Conservation (phyloP, 2,888 invertebrate species). For the Andrena flavipes region DNA sequence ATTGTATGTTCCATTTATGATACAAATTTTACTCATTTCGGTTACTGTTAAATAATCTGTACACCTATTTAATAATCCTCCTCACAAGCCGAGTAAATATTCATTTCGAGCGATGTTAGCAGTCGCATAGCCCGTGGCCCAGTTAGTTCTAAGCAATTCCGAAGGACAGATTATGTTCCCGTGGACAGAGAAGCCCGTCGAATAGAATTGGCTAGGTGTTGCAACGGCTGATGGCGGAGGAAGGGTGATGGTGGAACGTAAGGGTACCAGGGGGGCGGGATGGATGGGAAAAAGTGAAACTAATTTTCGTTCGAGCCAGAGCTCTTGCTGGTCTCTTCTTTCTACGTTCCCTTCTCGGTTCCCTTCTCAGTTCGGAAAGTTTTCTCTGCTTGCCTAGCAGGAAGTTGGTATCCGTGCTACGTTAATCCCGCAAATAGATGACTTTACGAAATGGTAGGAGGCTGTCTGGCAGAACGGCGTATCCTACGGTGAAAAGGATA, state of each 20-base stretch:
- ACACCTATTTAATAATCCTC: slow-evolving; percentile 43
- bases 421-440: slow-evolving; percentile 74
- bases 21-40: no score
- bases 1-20: no score
- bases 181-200: slow-evolving; percentile 60
- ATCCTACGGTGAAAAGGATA: slow-evolving; percentile 71
- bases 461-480: slow-evolving; percentile 62
- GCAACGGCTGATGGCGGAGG: slow-evolving; percentile 8
- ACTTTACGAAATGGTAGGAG: slow-evolving; percentile 71
- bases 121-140: slow-evolving; percentile 42
- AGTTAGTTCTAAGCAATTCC: slow-evolving; percentile 69
- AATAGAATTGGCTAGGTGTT: slow-evolving; percentile 52
- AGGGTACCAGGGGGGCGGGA: slow-evolving; percentile 2
- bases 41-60: slow-evolving; percentile 41
- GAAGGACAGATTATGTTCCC: slow-evolving; percentile 71
- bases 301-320: slow-evolving; percentile 71
- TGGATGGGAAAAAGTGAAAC: slow-evolving; percentile 68
- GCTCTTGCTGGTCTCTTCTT: slow-evolving; percentile 44
- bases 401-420: slow-evolving; percentile 71
- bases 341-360: slow-evolving; percentile 34
- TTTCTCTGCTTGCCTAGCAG: slow-evolving; percentile 71
- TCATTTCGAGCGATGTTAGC: slow-evolving; percentile 59
- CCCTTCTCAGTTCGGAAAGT: slow-evolving; percentile 59
- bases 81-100: slow-evolving; percentile 64
- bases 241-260: background rate